These are phyloP conservation scores for Dryobotodes eremita DNA, from an alignment of 2,888 invertebrate genomes.

Conservation along the genomic window DNA sequence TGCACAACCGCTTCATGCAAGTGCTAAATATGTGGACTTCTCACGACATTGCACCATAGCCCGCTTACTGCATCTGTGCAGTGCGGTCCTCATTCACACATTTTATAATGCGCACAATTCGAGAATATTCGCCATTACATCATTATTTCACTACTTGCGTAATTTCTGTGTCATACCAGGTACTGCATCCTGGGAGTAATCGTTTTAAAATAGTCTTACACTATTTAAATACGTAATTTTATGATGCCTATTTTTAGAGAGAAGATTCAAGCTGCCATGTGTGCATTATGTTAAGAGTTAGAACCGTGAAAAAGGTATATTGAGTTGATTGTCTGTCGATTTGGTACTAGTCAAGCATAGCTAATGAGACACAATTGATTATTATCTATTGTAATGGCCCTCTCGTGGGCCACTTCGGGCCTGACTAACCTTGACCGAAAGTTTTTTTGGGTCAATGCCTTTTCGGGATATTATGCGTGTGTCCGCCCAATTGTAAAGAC, in stretches of 20 bases:
- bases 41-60: conserved; percentile 14
- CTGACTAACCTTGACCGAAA: conserved; percentile 17
- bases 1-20: neutral
- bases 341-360: neutral
- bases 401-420: no score
- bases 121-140: conserved; percentile 32
- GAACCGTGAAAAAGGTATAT: conserved; percentile 34
- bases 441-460: neutral
- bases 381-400: no score
- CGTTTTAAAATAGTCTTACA: conserved; percentile 55
- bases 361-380: no score
- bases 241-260: conserved; percentile 56
- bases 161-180: conserved; percentile 50
- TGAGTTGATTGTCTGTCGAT: conserved; percentile 1
- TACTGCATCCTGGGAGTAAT: conserved; percentile 54
- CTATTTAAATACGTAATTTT: conserved; percentile 43
- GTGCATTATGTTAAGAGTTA: conserved; percentile 18
- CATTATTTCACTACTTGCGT: conserved; percentile 23
- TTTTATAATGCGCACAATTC: conserved; percentile 37
- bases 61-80: conserved; percentile 11
- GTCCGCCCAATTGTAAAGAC: neutral
- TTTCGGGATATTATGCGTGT: neutral
- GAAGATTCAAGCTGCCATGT: conserved; percentile 43
- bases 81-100: neutral
- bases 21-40: conserved; percentile 7